phyloP scores from a whole-genome alignment of 2,888 invertebrate species.

The Helicoverpa assulta region DNA sequence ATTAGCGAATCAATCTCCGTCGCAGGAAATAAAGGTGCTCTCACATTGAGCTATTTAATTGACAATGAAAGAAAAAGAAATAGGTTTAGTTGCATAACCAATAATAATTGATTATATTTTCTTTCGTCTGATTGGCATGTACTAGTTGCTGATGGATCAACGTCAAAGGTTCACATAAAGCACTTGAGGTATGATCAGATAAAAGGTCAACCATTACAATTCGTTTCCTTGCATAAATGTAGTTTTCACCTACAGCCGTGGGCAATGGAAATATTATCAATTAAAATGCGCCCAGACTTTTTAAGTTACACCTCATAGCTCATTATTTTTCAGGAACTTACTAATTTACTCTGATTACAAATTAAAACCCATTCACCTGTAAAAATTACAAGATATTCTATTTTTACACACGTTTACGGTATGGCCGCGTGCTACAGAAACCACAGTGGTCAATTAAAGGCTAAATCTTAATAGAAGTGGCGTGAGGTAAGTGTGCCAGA shows the following conservation, averaged over 20 bases:
- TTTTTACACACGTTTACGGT: conserved; percentile 65
- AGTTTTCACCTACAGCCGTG: too few relatives aligned
- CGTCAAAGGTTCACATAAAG: too few relatives aligned
- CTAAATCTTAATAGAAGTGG: conserved; percentile 52
- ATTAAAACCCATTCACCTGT: conserved; percentile 51
- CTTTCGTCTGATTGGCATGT: too few relatives aligned
- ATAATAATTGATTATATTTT: too few relatives aligned
- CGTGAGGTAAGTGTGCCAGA: conserved; percentile 79
- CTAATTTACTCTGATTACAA: conserved; percentile 24
- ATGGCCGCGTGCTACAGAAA: conserved; percentile 55
- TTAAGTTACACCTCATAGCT: too few relatives aligned
- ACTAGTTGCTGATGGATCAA: too few relatives aligned
- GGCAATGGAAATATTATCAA: too few relatives aligned
- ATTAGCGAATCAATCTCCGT: conserved; percentile 1
- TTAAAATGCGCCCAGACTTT: too few relatives aligned
- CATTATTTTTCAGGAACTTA: conserved; percentile 20
- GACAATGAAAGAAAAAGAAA: neutral
- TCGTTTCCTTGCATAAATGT: too few relatives aligned
- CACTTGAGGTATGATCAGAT: too few relatives aligned
- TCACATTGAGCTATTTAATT: neutral
- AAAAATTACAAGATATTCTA: conserved; percentile 64
- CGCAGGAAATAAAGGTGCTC: neutral
- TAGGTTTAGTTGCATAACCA: too few relatives aligned
- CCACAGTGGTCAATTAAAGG: conserved; percentile 59
- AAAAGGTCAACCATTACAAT: too few relatives aligned